Evolutionary conservation across 2,113 vertebrate species (phyloP).

Genomic region (Caranx melampygus): DNA sequence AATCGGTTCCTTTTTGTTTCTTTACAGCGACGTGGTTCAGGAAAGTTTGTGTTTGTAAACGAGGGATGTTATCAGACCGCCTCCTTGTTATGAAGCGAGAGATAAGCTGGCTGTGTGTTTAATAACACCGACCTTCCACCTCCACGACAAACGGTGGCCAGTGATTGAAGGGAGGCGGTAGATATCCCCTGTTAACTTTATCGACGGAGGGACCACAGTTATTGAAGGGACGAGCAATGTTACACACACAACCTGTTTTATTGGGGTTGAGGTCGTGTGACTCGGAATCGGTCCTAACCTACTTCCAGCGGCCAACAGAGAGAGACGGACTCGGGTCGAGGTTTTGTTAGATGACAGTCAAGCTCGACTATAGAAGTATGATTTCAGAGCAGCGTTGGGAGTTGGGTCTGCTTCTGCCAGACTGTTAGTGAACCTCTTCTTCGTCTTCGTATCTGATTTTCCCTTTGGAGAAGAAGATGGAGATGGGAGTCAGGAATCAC

Average conservation of each 20-base stretch:
- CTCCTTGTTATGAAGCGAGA: background rate
- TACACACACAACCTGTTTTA: background rate
- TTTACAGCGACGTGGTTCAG: background rate
- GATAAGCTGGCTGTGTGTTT: background rate
- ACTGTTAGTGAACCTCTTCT: constrained; percentile 17
- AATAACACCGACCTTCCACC: background rate
- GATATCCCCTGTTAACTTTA: background rate
- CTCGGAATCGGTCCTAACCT: constrained; percentile 30
- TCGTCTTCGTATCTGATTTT: background rate
- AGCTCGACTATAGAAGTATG: background rate
- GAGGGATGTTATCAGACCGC: background rate
- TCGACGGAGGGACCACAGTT: too few species aligned
- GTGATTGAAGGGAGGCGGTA: background rate
- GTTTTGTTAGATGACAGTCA: background rate
- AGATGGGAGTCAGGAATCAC: constrained; percentile 64
- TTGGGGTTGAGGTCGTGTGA: constrained; percentile 3
- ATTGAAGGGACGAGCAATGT: background rate
- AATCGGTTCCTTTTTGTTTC: background rate
- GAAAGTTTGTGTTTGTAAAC: background rate
- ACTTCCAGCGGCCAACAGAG: constrained; percentile 18
- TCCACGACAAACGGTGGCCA: background rate
- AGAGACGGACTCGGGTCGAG: background rate
- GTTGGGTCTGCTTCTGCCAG: constrained; percentile 14
- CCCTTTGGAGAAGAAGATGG: constrained; percentile 69
- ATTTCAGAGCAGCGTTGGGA: background rate